A percentile compares a stretch with the other conserved stretches of the same genome.
phyloP scores from a whole-genome alignment of 2,113 vertebrate genomes.

The Phyllostomus hastatus region DNA sequence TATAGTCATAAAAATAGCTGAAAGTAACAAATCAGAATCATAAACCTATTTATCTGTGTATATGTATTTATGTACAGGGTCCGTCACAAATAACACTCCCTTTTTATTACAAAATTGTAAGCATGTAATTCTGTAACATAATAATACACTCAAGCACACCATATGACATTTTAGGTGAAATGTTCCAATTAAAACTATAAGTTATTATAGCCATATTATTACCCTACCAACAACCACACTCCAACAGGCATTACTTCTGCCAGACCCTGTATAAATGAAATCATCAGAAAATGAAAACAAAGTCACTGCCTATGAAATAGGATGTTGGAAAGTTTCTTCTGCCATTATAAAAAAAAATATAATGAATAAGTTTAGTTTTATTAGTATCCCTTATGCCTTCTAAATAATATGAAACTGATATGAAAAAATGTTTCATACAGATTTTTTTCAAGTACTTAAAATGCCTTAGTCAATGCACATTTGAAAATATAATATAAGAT shows the following conservation, averaged over 20 bases:
- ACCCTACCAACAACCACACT: no score
- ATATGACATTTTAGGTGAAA: no score
- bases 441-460: slow-evolving; percentile 66
- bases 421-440: slow-evolving; percentile 57
- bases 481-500: slow-evolving; percentile 64
- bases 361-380: slow-evolving; percentile 43
- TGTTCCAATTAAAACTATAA: no score
- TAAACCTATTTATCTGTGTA: background rate
- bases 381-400: slow-evolving; percentile 59
- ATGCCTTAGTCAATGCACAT: slow-evolving; percentile 55
- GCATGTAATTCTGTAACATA: no score
- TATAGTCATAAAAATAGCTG: slow-evolving; percentile 27
- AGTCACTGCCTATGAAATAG: slow-evolving; percentile 18
- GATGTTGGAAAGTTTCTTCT: slow-evolving; percentile 46
- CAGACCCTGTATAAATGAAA: background rate
- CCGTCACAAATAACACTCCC: no score
- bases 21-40: slow-evolving; percentile 50
- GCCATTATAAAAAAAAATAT: slow-evolving; percentile 58
- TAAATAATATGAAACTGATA: slow-evolving; percentile 47
- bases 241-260: no score
- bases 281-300: slow-evolving; percentile 23
- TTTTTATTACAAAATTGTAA: no score
- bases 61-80: background rate
- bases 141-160: no score
- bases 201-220: no score